Base-by-base conservation (phyloP, 2,797 vertebrate genomes). In the Macropodus opercularis region DNA sequence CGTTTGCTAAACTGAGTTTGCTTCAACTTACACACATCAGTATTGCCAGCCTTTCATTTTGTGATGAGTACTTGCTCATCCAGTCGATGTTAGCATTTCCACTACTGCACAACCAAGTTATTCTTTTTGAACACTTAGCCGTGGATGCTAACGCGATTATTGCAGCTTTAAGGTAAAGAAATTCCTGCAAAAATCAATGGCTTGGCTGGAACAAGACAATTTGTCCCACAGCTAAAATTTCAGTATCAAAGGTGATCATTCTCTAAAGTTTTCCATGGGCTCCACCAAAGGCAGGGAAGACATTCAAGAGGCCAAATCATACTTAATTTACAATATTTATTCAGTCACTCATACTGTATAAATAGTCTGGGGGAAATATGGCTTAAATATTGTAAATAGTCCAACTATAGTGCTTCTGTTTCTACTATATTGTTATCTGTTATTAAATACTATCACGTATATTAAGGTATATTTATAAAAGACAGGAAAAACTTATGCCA, bases 141-240 rank as follows among this genome's bases (percentile, higher is more conserved):
- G n/a, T n/a, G n/a, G n/a, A n/a, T n/a, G n/a, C n/a, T n/a, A 43
- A 36, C 69, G 46, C 34, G 74, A 76, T 68, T 64, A 54, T 74
- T 75, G 68, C 63, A 69, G 36, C 63, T 81, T 80, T 61, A 61
- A 69, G 67, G 53, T 38, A 53, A 75, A 68, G 44, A 72, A 62
- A 66, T 50, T 69, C 57, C 49, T 40, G 41, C 40, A 59, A 40
- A 77, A 79, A 69, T 75, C n/a, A 1, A 75, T 74, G 59, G 46
- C 46, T 52, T 68, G 46, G 44, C 53, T 56, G 50, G 41, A 81
- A 73, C 39, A 52, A 51, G 19, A 73, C 48, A 50, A 57, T 69
- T 51, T 72, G 43, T 65, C 56, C 64, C 48, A 46, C 15, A 46
- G 62, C 39, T 42, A 34, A 60, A 24, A 52, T 71, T 77, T 65